Evolutionary conservation across 2,113 vertebrate species (phyloP), one percentile per base, ranked within the genome.

Genomic region (Odobenus rosmarus): DNA sequence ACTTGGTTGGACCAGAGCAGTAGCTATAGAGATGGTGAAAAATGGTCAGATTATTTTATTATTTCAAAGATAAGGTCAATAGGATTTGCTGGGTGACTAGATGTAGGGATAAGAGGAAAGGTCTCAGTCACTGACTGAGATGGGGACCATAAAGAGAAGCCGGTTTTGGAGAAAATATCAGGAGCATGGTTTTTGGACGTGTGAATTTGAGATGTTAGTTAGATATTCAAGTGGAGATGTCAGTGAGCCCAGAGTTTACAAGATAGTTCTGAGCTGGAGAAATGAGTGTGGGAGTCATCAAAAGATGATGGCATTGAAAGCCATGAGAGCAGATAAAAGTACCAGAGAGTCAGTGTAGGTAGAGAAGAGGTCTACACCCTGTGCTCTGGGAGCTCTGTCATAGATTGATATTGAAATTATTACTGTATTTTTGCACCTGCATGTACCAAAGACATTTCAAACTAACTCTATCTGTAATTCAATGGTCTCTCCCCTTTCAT

Each of bases 71-170:
- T 49, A 51, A 42, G 62, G 14, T 57, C 61, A 15, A 13, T 36
- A 95, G 90, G 71, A 51, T 61, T 84, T 92, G n/a, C 92, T 93
- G 57, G 69, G 61, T 49, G 71, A n/a, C 74, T 83, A 28, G 33
- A 61, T 55, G 39, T 81, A 19, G 80, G 61, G 69, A 80, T 42
- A 23, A 10, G 15, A 95, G 83, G 64, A 95, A 42, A n/a, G 18
- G 71, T 26, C 33, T 84, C 76, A 55, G 74, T 89, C 42, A 36
- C 3, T 59, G n/a, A 21, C 57, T 74, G 39, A 71, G 42, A 24
- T 46, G 28, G 26, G 7, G n/a, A 90, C 28, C 39, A 1, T 61
- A 74, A 62, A 90, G 11, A 87, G 67, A 93, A 83, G 42, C 6
- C 7, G 62, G 16, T 24, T 72, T 67, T 8, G n/a, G 28, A n/a